Base-by-base conservation (phyloP, 2,888 invertebrate species). In the Exocentrus adspersus region DNA sequence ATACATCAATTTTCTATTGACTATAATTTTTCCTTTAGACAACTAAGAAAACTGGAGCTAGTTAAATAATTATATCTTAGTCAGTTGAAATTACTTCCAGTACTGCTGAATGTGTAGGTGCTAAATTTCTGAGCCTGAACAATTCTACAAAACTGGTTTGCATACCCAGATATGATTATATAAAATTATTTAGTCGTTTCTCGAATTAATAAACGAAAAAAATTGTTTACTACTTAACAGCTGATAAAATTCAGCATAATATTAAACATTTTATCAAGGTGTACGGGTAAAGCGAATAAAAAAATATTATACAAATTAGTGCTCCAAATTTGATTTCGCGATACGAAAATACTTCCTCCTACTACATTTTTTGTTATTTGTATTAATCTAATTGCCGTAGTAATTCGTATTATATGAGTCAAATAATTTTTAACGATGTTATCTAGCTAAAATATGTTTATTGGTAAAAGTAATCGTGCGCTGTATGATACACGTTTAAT, bases 201-300 rank as follows among this genome's bases (percentile, higher is more conserved):
- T n/a, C 37, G n/a, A 9, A 37, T 37, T 24, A 20, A 48, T 48
- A 48, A 48, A 20, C 12, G 37, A 37, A 53, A 41, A 32, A 53
- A 41, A 43, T 28, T 54, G 30, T 54, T 54, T 28, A 54, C 54
- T 6, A 20, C 20, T 41, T 3, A 20, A 41, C 12, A 9, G 14
- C 6, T 20, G 41, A 53, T 37, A 42, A 54, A 54, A 54, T 12
- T 7, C 30, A 42, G 7, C 19, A 16, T 9, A n/a, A n/a, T n/a
- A 28, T 28, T 54, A 54, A 54, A 21, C 12, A 54, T 54, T 24
- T 54, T 54, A 4, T 21, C 54, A 54, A 54, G 54, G 54, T 54
- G 43, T 54, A 54, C 54, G 30, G 43, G 54, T 43, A 43, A 42
- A 12, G 16, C 7, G 21, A 19, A 43, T 14, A 28, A 17, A 28